Evolutionary conservation across 2,113 vertebrate species (phyloP).

Genomic region (Propithecus coquereli): DNA sequence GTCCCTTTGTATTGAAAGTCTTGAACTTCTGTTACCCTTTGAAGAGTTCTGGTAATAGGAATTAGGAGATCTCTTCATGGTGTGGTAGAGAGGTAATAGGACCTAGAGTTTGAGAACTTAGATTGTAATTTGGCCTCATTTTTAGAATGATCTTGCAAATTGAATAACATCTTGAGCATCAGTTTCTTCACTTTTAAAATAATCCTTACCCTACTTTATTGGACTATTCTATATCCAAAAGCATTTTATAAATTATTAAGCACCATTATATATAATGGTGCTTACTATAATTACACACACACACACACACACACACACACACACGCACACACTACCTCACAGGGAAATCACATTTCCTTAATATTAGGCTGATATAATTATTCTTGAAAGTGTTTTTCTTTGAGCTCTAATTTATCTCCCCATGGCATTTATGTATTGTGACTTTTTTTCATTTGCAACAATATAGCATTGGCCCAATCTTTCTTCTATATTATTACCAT

Average conservation of each 20-base stretch:
- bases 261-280: neutral
- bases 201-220: neutral
- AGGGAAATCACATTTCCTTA: neutral
- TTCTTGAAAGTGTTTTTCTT: constrained; percentile 6
- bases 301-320: neutral
- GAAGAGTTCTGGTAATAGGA: neutral
- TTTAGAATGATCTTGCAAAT: neutral
- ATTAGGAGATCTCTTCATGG: neutral
- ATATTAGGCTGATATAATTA: neutral
- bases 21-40: neutral
- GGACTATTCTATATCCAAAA: neutral
- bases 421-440: neutral
- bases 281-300: neutral
- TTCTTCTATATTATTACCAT: neutral
- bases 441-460: neutral
- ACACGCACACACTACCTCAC: neutral
- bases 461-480: neutral
- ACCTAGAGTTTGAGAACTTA: neutral
- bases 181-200: neutral
- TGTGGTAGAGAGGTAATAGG: neutral
- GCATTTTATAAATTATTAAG: neutral
- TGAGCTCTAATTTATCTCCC: neutral
- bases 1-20: neutral
- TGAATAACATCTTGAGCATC: neutral
- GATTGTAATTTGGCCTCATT: neutral